phyloP scores from a whole-genome alignment of 2,888 invertebrate genomes.

The Leucophenga montana region DNA sequence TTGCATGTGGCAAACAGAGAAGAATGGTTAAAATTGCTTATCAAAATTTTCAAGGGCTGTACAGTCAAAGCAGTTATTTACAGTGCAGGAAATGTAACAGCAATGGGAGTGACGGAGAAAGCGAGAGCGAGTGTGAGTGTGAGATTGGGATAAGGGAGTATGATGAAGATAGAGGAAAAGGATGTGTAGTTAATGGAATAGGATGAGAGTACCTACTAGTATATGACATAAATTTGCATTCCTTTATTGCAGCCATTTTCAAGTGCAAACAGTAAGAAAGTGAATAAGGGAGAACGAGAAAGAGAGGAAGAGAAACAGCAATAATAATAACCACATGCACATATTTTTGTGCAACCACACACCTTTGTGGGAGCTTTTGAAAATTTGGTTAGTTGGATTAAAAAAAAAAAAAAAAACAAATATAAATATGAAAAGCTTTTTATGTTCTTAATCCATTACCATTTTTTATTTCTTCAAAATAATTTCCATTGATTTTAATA shows the following conservation, averaged over 20 bases:
- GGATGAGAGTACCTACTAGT: not conserved
- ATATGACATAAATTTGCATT: conserved; percentile 61
- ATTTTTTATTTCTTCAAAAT: no score
- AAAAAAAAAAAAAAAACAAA: no score
- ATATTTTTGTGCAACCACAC: conserved; percentile 22
- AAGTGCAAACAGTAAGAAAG: conserved; percentile 42
- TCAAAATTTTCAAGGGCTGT: conserved; percentile 47
- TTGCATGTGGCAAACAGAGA: conserved; percentile 38
- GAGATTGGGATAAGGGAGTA: not conserved
- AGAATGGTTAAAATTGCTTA: conserved; percentile 58
- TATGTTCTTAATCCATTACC: no score
- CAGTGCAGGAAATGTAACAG: not conserved
- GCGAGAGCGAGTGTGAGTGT: conserved; percentile 3
- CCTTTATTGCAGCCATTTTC: conserved; percentile 61
- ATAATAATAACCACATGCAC: conserved; percentile 22
- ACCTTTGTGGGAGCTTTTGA: conserved; percentile 36
- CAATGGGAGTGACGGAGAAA: not conserved
- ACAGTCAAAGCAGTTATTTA: conserved; percentile 32
- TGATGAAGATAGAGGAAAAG: conserved; percentile 16
- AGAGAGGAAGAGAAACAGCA: conserved; percentile 11
- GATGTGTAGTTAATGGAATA: no score
- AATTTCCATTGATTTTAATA: no score
- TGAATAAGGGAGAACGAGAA: conserved; percentile 42
- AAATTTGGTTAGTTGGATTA: no score
- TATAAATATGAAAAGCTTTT: no score